Evolutionary conservation across 2,888 invertebrate species (phyloP).

Genomic region (Drosophila testacea): DNA sequence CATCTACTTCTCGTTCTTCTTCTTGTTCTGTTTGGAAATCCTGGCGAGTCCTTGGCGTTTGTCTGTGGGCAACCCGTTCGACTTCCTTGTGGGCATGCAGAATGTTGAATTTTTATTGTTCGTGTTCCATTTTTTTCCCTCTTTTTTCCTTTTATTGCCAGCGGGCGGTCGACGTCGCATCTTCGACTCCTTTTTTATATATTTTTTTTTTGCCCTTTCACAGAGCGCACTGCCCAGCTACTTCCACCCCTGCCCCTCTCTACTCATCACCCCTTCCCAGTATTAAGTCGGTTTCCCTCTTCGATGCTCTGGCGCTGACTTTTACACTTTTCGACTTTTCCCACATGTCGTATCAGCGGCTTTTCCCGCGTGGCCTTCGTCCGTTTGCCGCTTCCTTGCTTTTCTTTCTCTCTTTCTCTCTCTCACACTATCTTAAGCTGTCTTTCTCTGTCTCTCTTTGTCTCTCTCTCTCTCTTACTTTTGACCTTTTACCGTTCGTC

Average conservation of each 20-base stretch:
- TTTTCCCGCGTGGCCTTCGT: constrained; percentile 75
- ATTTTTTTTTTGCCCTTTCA: constrained; percentile 8
- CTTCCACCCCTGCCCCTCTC: not conserved
- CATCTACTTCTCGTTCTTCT: not conserved
- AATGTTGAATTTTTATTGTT: constrained; percentile 80
- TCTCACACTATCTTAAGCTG: not conserved
- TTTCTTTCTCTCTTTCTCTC: not conserved
- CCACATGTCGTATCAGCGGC: constrained; percentile 77
- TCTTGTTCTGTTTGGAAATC: constrained; percentile 4
- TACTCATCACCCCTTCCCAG: not conserved
- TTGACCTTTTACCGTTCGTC: constrained; percentile 43
- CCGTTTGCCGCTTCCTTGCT: constrained; percentile 25
- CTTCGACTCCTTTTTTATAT: constrained; percentile 39
- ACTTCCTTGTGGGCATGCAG: constrained; percentile 49
- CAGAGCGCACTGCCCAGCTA: constrained; percentile 14
- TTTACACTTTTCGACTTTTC: constrained; percentile 76
- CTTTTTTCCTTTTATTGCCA: constrained; percentile 66
- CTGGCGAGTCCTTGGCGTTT: constrained; percentile 24
- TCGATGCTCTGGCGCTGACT: constrained; percentile 52
- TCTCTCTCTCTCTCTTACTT: not conserved
- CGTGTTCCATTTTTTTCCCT: constrained; percentile 49
- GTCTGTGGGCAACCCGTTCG: constrained; percentile 40
- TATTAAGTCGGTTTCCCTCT: constrained; percentile 3
- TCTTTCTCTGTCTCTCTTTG: not conserved
- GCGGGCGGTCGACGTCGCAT: constrained; percentile 70